Base-by-base conservation (phyloP, 23 tunicate species). In the Phallusia fumigata region DNA sequence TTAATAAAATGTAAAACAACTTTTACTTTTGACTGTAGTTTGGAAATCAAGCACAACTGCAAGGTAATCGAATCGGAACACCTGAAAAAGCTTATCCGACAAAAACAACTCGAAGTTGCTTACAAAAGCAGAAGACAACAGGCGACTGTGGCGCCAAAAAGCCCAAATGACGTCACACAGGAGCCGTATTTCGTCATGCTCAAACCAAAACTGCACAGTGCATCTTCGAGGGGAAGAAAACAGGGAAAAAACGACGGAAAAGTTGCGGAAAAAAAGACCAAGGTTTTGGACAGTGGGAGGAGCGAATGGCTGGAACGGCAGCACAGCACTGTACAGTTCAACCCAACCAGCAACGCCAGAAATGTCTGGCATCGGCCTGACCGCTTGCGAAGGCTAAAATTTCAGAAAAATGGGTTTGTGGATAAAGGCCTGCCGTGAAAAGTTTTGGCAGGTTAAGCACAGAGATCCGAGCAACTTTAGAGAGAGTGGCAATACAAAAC, bases 291-390 rank as follows among this genome's bases (percentile, higher is more conserved):
- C 33, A 69, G 83, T 45, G 44, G 83, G 24, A 44, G 88, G 33
- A 79, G 72, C 31, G 21, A 65, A 45, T 85, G 88, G 88, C 65
- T 85, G 10, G 45, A 18, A 18, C 35, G 83, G 28, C 65, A 78
- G 35, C 44, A 69, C 65, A 85, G 88, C 78, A 85, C 88, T 0
- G 83, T 85, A 16, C 88, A 85, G 52, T 53, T 78, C 12, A 30
- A 65, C 31, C 83, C 88, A 28, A 64, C 78, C 11, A 52, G 31
- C 3, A 85, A 79, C 65, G 88, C 31, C 10, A 34, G 31, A 19
- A 30, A 77, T 12, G 58, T 45, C 1, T 77, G 81, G 81, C 58
- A 74, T 19, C 45, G 77, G 3, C 36, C 77, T 8, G 36, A 74
- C 16, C 26, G 8, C 5, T 16, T 58, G 28, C 2, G 13, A 24